These are phyloP conservation scores for Motacilla alba DNA, from an alignment of 2,113 vertebrate species.

Conservation along the genomic window DNA sequence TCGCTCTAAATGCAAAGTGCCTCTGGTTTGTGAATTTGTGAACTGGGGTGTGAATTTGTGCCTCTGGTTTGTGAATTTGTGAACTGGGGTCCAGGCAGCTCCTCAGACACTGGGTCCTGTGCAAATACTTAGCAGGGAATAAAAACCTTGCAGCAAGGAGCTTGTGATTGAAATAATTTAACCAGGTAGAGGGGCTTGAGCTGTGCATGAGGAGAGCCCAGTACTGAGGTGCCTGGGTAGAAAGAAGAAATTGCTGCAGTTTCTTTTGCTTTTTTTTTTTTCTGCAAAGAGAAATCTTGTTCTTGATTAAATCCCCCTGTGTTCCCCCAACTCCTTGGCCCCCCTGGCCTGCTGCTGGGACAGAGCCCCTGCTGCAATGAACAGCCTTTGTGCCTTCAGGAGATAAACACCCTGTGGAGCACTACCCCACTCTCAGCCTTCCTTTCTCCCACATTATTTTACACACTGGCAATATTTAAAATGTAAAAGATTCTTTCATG, in stretches of 20 bases:
- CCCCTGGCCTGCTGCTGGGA: not conserved
- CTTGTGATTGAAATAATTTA: not conserved
- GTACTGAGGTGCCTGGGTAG: not conserved
- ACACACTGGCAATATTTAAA: not conserved
- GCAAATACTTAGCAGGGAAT: not conserved
- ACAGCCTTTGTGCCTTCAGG: not conserved
- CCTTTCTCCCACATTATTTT: not conserved
- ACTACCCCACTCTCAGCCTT: not conserved
- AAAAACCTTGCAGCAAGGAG: not conserved
- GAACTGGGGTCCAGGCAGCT: not conserved
- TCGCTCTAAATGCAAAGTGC: not conserved
- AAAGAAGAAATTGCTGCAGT: not conserved
- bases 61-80: not conserved
- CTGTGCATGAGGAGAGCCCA: not conserved
- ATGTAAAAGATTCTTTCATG: not conserved
- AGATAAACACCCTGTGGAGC: not conserved
- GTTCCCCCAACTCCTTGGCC: not conserved
- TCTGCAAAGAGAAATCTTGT: not conserved
- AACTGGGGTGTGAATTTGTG: too few relatives aligned
- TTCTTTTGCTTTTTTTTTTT: not conserved
- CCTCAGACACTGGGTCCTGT: not conserved
- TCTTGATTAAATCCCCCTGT: not conserved
- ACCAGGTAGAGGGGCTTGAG: not conserved
- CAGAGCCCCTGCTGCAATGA: not conserved
- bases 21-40: not conserved